phyloP scores from a whole-genome alignment of 1,140 invertebrate genomes.

The Luehdorfia chinensis region DNA sequence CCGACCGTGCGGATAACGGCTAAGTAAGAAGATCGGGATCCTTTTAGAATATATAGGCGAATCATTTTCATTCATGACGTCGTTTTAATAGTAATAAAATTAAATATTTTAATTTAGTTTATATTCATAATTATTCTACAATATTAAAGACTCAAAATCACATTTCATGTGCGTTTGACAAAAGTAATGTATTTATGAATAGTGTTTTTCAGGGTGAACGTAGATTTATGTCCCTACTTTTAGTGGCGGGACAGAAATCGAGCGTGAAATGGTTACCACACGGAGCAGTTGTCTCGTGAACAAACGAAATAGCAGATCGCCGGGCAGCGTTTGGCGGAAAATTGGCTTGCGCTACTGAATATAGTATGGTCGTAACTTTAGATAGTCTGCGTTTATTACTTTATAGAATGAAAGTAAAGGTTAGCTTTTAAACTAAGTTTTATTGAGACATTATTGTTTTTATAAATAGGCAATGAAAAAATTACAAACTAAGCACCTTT shows the following conservation, averaged over 20 bases:
- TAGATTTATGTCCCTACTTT: conserved; percentile 46
- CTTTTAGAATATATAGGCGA: conserved; percentile 72
- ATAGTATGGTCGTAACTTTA: conserved; percentile 19
- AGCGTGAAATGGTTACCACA: conserved; percentile 72
- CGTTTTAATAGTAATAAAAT: conserved; percentile 2
- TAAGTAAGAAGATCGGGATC: conserved; percentile 74
- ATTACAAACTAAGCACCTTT: too few species aligned
- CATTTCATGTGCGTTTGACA: too few species aligned
- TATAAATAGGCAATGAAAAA: too few species aligned
- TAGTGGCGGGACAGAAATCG: conserved; percentile 60
- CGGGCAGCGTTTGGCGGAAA: conserved; percentile 63
- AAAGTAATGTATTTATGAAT: too few species aligned
- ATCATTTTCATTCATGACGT: conserved; percentile 71
- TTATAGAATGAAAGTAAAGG: conserved; percentile 3
- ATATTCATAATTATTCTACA: too few species aligned
- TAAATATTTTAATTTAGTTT: too few species aligned
- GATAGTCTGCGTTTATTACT: conserved; percentile 10
- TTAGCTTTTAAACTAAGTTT: background rate
- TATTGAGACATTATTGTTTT: background rate
- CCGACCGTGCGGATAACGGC: conserved; percentile 76
- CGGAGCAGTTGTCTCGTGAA: conserved; percentile 62
- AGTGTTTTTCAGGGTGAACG: conserved; percentile 14
- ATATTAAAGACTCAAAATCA: too few species aligned
- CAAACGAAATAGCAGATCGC: conserved; percentile 62
- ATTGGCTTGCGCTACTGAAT: conserved; percentile 48